A percentile compares a stretch with the other conserved stretches of the same genome.
Conservation (phyloP, 1,140 invertebrate species). For the Procambarus clarkii region DNA sequence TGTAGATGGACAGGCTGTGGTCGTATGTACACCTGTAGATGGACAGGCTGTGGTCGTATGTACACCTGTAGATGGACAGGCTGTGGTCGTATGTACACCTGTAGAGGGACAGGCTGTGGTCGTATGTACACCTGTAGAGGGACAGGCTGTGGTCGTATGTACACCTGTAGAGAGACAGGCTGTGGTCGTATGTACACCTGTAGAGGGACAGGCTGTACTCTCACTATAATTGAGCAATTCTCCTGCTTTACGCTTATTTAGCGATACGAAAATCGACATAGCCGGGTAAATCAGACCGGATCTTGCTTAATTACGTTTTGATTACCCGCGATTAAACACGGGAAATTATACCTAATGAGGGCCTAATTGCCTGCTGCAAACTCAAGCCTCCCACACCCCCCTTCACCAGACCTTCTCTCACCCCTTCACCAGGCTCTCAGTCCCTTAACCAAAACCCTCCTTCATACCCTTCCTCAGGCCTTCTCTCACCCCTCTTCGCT, state of each 20-base stretch:
- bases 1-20: too few species aligned
- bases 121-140: too few species aligned
- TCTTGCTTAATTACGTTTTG: conserved; percentile 64
- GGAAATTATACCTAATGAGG: conserved; percentile 65
- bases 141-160: too few species aligned
- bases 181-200: not conserved
- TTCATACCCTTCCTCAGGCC: not conserved
- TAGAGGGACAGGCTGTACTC: not conserved
- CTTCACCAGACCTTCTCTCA: not conserved
- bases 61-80: too few species aligned
- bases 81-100: too few species aligned
- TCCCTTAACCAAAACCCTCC: not conserved
- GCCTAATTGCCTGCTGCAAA: conserved; percentile 59
- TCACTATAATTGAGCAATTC: conserved; percentile 54
- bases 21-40: too few species aligned
- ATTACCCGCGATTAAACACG: conserved; percentile 61
- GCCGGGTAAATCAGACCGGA: conserved; percentile 50
- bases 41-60: too few species aligned
- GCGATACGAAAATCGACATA: conserved; percentile 59
- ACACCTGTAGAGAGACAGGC: too few species aligned
- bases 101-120: too few species aligned
- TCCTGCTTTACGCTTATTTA: conserved; percentile 45
- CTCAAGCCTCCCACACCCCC: conserved; percentile 23
- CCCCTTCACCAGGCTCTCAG: not conserved
- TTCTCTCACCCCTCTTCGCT: not conserved